Conservation (phyloP, 2,888 invertebrate genomes). For the Eugnorisma glareosa region DNA sequence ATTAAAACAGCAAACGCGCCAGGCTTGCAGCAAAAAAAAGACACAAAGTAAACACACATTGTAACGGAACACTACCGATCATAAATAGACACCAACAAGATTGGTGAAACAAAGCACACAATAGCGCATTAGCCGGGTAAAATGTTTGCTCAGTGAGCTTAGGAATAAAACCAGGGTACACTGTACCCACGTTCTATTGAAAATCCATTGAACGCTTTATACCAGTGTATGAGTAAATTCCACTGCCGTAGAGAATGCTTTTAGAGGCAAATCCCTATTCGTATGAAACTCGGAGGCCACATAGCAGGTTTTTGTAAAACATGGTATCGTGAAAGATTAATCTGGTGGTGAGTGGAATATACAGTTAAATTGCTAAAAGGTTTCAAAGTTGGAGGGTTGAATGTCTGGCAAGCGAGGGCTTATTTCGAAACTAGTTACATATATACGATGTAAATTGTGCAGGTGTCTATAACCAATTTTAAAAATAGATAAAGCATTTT, state of each 20-base stretch:
- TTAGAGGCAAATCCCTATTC: slow-evolving; percentile 58
- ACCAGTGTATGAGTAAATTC: slow-evolving; percentile 45
- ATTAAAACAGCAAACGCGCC: not conserved
- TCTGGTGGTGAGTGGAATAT: slow-evolving; percentile 8
- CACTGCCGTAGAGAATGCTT: slow-evolving; percentile 54
- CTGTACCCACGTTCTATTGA: slow-evolving; percentile 44
- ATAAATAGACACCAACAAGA: slow-evolving; percentile 53
- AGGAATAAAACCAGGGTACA: slow-evolving; percentile 51
- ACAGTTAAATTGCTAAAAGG: slow-evolving; percentile 8
- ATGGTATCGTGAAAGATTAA: slow-evolving; percentile 38
- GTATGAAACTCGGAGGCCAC: slow-evolving; percentile 32
- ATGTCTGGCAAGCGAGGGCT: not conserved
- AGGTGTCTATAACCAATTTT: not conserved
- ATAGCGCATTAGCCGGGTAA: slow-evolving; percentile 56
- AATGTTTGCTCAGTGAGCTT: slow-evolving; percentile 60
- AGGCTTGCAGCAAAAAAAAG: not conserved
- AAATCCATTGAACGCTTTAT: slow-evolving; percentile 53
- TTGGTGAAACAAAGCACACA: slow-evolving; percentile 52
- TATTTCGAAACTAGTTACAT: not conserved
- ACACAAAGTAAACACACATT: slow-evolving; percentile 2
- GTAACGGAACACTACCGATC: slow-evolving; percentile 28
- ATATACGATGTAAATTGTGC: too few species aligned
- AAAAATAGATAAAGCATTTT: not conserved
- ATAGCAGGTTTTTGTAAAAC: slow-evolving; percentile 29
- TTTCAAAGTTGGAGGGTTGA: not conserved